phyloP scores from a whole-genome alignment of 2,888 invertebrate genomes.

The Leptinotarsa haldemani region DNA sequence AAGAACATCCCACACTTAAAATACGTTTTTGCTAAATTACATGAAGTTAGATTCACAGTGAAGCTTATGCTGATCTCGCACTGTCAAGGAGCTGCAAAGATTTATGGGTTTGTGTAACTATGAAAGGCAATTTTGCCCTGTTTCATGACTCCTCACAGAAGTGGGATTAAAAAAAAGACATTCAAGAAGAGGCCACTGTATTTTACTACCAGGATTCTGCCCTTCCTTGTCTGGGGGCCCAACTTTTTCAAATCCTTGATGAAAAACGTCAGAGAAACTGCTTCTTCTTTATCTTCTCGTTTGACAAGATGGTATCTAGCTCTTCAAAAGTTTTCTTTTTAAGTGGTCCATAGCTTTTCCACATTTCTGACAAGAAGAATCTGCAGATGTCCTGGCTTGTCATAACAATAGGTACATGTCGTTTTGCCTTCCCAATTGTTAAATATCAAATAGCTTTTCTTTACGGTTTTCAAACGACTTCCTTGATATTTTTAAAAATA shows the following conservation, averaged over 20 bases:
- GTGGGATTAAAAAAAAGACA: not conserved
- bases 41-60: not conserved
- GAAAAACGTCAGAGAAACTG: not conserved
- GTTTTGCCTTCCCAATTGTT: not conserved
- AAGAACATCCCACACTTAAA: not conserved
- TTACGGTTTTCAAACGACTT: not conserved
- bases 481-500: not conserved
- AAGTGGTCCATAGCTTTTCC: not conserved
- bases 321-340: not conserved
- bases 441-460: not conserved
- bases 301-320: not conserved
- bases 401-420: not conserved
- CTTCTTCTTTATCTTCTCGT: not conserved
- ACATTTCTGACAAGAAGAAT: not conserved
- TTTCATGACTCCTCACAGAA: not conserved
- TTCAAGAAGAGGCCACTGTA: not conserved
- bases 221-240: not conserved
- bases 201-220: not conserved
- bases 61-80: not conserved
- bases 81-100: not conserved
- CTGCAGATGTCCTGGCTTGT: not conserved
- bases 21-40: not conserved
- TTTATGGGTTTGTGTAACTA: slow-evolving; percentile 5
- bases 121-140: not conserved
- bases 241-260: not conserved